Percentiles rank a stretch among this genome's conserved stretches.
These are phyloP conservation scores for Thera obeliscata DNA, from an alignment of 2,888 invertebrate species.

Conservation along the genomic window DNA sequence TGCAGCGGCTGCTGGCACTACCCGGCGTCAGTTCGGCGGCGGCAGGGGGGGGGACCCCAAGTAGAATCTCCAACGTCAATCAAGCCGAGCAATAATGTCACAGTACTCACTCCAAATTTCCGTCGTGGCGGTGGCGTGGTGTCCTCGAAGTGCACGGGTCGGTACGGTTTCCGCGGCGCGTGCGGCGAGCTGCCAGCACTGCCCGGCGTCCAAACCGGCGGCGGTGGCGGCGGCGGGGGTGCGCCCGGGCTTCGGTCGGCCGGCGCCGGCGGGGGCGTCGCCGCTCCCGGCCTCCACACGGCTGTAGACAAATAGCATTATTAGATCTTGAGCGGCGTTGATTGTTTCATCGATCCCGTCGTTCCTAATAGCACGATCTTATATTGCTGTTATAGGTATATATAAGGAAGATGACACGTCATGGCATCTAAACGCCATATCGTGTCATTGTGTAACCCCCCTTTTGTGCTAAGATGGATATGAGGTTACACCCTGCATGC, in stretches of 20 bases:
- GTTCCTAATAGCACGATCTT: too few relatives aligned
- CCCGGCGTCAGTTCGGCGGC: too few relatives aligned
- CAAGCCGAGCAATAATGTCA: background rate
- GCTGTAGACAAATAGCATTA: slow-evolving; percentile 50
- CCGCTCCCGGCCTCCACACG: slow-evolving; percentile 78
- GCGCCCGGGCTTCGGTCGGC: slow-evolving; percentile 74
- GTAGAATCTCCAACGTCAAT: background rate
- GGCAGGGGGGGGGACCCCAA: too few relatives aligned
- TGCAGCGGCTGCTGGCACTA: too few relatives aligned
- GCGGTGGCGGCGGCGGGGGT: slow-evolving; percentile 85
- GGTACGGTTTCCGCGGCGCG: slow-evolving; percentile 90
- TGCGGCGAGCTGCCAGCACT: slow-evolving; percentile 89
- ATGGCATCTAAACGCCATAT: too few relatives aligned
- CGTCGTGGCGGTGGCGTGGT: slow-evolving; percentile 74
- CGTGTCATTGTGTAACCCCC: too few relatives aligned
- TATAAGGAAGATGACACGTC: too few relatives aligned
- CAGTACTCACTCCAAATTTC: slow-evolving; percentile 66
- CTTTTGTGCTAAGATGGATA: too few relatives aligned
- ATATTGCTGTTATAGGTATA: too few relatives aligned
- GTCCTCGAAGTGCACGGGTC: slow-evolving; percentile 87
- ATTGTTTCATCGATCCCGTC: too few relatives aligned
- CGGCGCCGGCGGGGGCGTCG: slow-evolving; percentile 63
- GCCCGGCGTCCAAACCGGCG: slow-evolving; percentile 92
- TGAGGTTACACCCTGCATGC: too few relatives aligned
- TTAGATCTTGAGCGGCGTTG: background rate